Base-by-base conservation (phyloP, 2,888 invertebrate species). In the Erynnis tages region DNA sequence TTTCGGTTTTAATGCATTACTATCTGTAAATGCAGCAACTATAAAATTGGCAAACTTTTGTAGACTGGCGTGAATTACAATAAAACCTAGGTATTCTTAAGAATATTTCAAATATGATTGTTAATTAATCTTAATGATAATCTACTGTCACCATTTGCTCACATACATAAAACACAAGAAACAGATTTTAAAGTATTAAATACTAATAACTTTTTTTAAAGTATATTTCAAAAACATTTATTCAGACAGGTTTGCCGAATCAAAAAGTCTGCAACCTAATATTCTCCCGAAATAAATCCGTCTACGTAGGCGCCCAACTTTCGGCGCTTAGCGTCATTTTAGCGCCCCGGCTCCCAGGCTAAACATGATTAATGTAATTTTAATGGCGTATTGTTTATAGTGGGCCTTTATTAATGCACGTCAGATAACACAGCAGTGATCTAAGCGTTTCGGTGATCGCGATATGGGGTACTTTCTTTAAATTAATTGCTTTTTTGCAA, bases 321-420 rank as follows among this genome's bases (percentile, higher is more conserved):
- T 49, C 48, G 54, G 54, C 55, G 59, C 54, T 62, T 58, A 56
- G 53, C 56, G 62, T 54, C 65, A 55, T 63, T 64, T 59, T 60
- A 62, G 61, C 60, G 58, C 47, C 48, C 54, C 46, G 60, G 60
- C 62, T 57, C 56, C 11, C 38, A 13, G 43, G 10, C 43, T 60
- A 61, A 62, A 58, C 46, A 69, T 76, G 78, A 78, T 78, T 76
- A 78, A 78, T 77, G 78, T 67, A 59, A 61, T 69, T 73, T 70
- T 78, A 73, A 78, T 76, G 76, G 74, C 71, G 60, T 67, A 74
- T 76, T 78, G 78, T 78, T 75, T 75, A 59, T 52, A 38, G 44
- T 38, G 44, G 41, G 17, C 44, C 13, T 52, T 52, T 52, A 45
- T 45, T 52, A 52, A 45, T 38, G 45, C 30, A 23, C 44, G 37